A percentile compares a stretch with the other conserved stretches of the same genome.
Evolutionary conservation across 2,113 vertebrate genomes (phyloP).

Genomic region (Holacanthus passer): DNA sequence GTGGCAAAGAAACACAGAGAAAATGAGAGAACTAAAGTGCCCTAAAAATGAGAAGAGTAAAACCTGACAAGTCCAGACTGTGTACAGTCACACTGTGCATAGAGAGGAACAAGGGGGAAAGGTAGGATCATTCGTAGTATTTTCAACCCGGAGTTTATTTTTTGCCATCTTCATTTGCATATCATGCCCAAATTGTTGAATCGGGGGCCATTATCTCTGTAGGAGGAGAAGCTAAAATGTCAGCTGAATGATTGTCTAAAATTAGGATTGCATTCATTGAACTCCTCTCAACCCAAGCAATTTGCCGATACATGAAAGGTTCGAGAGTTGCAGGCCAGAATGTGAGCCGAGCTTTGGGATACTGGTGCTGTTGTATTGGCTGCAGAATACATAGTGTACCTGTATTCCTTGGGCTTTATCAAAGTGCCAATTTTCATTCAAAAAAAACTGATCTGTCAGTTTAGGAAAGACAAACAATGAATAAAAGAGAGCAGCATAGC

Average conservation of each 20-base stretch:
- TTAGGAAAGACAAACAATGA: not conserved
- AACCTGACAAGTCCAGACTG: conserved; percentile 43
- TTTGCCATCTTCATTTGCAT: not conserved
- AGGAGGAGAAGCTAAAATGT: conserved; percentile 1
- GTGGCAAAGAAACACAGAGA: conserved; percentile 36
- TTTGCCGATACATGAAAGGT: conserved; percentile 3
- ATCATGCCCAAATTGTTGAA: not conserved
- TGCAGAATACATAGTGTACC: not conserved
- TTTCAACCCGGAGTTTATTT: not conserved
- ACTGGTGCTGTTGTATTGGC: not conserved
- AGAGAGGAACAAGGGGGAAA: not conserved
- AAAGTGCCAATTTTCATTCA: not conserved
- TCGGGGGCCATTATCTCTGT: conserved; percentile 23
- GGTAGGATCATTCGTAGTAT: conserved; percentile 2
- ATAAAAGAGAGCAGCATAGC: not conserved
- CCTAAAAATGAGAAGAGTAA: conserved; percentile 16
- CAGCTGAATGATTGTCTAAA: conserved; percentile 20
- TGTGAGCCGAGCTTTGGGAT: not conserved
- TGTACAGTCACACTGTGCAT: conserved; percentile 13
- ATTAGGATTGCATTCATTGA: not conserved
- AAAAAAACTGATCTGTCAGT: not conserved
- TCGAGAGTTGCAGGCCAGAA: conserved; percentile 16
- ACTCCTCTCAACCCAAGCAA: not conserved
- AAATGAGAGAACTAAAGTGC: conserved; percentile 11
- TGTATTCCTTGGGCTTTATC: not conserved